These are phyloP conservation scores for Scaptomyza pallida DNA, from an alignment of 1,140 invertebrate species.

Conservation along the genomic window DNA sequence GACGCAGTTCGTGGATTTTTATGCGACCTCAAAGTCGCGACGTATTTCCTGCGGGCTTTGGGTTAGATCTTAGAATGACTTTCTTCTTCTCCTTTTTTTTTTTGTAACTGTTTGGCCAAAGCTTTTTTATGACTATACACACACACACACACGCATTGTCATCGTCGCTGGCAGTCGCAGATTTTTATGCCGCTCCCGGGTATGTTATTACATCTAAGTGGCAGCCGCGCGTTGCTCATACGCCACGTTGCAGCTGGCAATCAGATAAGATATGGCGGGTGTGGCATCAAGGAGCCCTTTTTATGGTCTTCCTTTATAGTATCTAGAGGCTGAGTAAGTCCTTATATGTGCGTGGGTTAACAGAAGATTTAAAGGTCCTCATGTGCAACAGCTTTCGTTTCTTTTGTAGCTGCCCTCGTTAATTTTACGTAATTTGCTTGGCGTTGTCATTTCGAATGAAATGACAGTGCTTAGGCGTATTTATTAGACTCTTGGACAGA, in stretches of 20 bases:
- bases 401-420: constrained; percentile 18
- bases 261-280: constrained; percentile 4
- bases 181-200: constrained; percentile 64
- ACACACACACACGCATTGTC: constrained; percentile 42
- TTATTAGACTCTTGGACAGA: constrained; percentile 46
- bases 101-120: constrained; percentile 48
- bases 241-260: constrained; percentile 50
- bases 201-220: constrained; percentile 75
- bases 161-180: constrained; percentile 38
- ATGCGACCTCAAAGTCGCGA: constrained; percentile 42
- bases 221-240: constrained; percentile 53
- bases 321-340: not conserved
- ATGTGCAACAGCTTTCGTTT: not conserved
- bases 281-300: not conserved
- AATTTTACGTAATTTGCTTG: constrained; percentile 72
- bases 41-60: constrained; percentile 27
- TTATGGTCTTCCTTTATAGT: constrained; percentile 42
- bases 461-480: constrained; percentile 53
- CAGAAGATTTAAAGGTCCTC: too few species aligned
- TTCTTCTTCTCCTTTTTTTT: not conserved
- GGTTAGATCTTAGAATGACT: constrained; percentile 21
- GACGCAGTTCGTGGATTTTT: constrained; percentile 46
- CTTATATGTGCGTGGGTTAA: constrained; percentile 4
- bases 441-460: constrained; percentile 60
- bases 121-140: constrained; percentile 67